These are phyloP conservation scores for Setophaga kirtlandii DNA, from an alignment of 2,113 vertebrate species.

Conservation along the genomic window DNA sequence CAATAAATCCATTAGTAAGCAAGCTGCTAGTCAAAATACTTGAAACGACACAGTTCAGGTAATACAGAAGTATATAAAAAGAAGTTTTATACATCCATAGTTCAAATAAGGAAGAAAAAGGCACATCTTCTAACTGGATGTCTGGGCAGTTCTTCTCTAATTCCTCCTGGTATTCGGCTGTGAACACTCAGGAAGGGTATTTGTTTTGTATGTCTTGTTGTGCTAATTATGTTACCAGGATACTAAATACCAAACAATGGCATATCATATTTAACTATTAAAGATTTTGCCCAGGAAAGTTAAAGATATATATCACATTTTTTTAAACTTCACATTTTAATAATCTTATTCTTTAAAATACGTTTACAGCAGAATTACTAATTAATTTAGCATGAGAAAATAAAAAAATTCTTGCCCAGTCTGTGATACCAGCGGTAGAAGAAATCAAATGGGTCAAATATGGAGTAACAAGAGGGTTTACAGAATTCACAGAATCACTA, in stretches of 20 bases:
- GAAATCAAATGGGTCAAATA: background rate
- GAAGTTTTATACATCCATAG: background rate
- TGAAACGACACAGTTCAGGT: background rate
- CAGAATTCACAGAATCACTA: too few species aligned
- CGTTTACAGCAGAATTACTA: background rate
- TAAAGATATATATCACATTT: background rate
- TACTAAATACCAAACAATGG: constrained; percentile 69
- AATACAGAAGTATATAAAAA: background rate
- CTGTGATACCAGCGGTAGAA: background rate
- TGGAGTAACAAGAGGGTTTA: background rate
- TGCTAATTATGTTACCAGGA: constrained; percentile 73
- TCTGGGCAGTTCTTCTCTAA: background rate
- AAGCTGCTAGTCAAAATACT: background rate
- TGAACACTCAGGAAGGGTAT: constrained; percentile 27
- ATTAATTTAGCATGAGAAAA: background rate
- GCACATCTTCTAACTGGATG: background rate
- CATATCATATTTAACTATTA: background rate
- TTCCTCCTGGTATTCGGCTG: constrained; percentile 34
- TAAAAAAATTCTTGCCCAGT: background rate
- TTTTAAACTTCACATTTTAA: background rate
- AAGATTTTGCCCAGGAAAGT: background rate
- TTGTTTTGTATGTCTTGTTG: constrained; percentile 52
- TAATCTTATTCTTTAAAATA: background rate
- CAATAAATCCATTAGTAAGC: background rate
- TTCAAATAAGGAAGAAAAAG: background rate